Evolutionary conservation across 2,113 vertebrate species (phyloP).

Genomic region (Sinocyclocheilus maitianheensis): DNA sequence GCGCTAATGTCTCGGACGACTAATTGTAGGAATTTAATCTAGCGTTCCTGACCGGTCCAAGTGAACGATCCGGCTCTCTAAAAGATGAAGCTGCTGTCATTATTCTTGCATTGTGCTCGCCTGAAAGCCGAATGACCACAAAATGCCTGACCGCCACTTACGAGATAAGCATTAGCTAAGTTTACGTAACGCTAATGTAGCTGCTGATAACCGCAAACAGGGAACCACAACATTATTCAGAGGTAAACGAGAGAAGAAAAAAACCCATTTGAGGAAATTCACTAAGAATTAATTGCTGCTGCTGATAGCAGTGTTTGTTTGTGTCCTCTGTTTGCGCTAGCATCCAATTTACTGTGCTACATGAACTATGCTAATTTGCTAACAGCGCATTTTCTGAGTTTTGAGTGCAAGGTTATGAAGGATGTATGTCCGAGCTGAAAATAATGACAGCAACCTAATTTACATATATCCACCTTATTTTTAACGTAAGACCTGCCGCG

Average conservation of each 20-base stretch:
- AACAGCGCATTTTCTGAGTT: neutral
- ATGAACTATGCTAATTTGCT: neutral
- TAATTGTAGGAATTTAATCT: constrained; percentile 21
- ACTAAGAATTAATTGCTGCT: neutral
- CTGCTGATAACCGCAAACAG: neutral
- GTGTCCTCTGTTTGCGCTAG: neutral
- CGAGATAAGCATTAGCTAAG: constrained; percentile 21
- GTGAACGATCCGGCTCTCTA: neutral
- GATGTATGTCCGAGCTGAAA: neutral
- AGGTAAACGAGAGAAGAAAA: neutral
- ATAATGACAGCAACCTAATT: neutral
- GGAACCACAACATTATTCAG: neutral
- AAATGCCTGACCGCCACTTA: constrained; percentile 40
- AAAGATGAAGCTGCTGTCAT: constrained; percentile 38
- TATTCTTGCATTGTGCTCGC: constrained; percentile 40
- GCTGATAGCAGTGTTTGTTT: neutral
- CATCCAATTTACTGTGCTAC: neutral
- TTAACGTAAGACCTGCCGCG: neutral
- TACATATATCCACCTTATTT: neutral
- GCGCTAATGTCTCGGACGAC: constrained; percentile 8
- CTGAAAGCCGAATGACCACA: constrained; percentile 42
- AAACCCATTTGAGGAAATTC: neutral
- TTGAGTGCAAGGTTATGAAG: neutral
- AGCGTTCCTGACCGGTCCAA: neutral
- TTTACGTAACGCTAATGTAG: constrained; percentile 19